Evolutionary conservation across 2,888 invertebrate genomes (phyloP), one percentile per base, ranked within the genome.

Genomic region (Pycnomerus fuliginosus): DNA sequence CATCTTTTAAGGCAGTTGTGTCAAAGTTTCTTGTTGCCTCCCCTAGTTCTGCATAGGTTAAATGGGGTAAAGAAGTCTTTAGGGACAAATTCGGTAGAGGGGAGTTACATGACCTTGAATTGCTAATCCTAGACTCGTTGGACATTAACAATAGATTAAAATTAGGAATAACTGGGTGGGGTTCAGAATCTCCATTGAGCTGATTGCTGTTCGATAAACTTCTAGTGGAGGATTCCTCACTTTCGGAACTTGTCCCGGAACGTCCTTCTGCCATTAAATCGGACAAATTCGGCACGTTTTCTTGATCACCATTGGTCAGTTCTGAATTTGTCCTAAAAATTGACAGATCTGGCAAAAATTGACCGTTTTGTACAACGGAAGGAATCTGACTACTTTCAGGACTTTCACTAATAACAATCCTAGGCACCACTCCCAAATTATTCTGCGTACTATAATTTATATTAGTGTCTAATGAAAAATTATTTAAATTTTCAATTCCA

Each of bases 1-100:
- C 44, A 8, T 51, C 48, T 2, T 47, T 40, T 36, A 58, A 58
- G 3, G 60, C 65, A 2, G 61, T 65, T 23, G 76, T 74, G 41
- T 76, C 71, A 64, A 83, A 83, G 48, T 73, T 68, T 51, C 76
- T 73, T 8, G 83, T 83, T 2, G 77, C 74, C 2, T 40, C 49
- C 62, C 76, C 71, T 14, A 83, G 56, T 31, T 77, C 73, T 15
- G 53, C 54, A 58, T 80, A 82, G 10, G 70, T 60, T 60, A 79
- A 78, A 44, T 77, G 73, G 2, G 76, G 74, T 17, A 84, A 64
- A 15, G 53, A 42, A 2, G 71, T 72, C 40, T 69, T 68, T 13
- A 71, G 44, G 2, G 65, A 65, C 31, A 71, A 56, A 52, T 65
- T 65, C 12, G 70, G 71, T 46, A 71, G 50, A 2, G 69, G 68